Conservation (phyloP, 2,113 vertebrate species). For the Papio anubis region DNA sequence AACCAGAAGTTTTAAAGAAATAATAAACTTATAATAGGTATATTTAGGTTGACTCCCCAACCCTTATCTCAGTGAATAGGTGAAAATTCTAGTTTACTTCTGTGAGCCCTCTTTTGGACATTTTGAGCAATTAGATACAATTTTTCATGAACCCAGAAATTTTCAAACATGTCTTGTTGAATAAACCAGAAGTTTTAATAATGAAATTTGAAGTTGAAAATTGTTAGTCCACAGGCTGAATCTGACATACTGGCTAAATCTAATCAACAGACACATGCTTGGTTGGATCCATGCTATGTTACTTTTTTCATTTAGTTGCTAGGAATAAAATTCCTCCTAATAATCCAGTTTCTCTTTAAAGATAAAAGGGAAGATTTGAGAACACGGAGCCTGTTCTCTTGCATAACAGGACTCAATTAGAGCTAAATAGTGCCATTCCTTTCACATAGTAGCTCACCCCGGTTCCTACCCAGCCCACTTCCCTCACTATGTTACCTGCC, state of each 20-base stretch:
- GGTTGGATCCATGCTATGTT: not conserved
- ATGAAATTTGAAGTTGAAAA: not conserved
- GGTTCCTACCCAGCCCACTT: not conserved
- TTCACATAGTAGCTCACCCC: not conserved
- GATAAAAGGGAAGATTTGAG: not conserved
- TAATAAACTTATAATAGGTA: not conserved
- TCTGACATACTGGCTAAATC: not conserved
- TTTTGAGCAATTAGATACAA: slow-evolving; percentile 7
- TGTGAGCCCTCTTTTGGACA: not conserved
- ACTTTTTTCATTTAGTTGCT: not conserved
- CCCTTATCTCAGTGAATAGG: not conserved
- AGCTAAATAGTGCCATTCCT: not conserved
- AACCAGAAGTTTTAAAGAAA: not conserved
- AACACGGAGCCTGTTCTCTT: not conserved
- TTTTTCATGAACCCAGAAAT: not conserved
- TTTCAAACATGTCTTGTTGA: not conserved
- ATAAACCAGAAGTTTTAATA: not conserved
- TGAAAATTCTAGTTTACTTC: not conserved
- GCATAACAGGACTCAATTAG: not conserved
- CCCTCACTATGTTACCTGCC: not conserved
- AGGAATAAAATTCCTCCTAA: not conserved
- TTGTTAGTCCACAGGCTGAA: not conserved
- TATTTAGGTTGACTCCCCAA: not conserved
- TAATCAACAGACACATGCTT: not conserved
- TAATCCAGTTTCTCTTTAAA: not conserved